Evolutionary conservation across 2,797 vertebrate species (phyloP).

Genomic region (Leptodactylus fallax): DNA sequence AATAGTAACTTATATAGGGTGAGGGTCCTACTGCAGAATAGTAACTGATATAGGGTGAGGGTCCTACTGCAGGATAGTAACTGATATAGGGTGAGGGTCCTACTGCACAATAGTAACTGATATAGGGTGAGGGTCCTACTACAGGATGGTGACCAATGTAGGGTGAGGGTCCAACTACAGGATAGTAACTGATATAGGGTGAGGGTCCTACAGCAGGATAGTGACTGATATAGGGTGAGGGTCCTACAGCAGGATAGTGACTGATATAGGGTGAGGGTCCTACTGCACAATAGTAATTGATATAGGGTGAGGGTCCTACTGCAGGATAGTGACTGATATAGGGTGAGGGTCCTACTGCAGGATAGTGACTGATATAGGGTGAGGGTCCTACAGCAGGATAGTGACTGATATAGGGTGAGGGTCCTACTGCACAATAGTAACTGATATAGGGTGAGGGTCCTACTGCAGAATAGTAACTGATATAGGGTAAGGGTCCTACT

Average conservation of each 20-base stretch:
- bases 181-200: neutral
- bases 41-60: neutral
- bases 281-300: too few species aligned
- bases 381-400: too few species aligned
- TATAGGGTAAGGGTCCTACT: too few species aligned
- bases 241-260: neutral
- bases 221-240: neutral
- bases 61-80: neutral
- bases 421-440: neutral
- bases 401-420: neutral
- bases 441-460: too few species aligned
- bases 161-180: neutral
- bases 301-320: neutral
- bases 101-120: neutral
- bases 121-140: neutral
- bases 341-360: neutral
- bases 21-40: neutral
- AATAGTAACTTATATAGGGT: neutral
- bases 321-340: neutral
- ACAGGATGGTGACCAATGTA: neutral
- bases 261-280: too few species aligned
- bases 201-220: neutral
- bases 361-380: neutral
- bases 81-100: conserved; percentile 16
- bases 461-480: too few species aligned